Evolutionary conservation across 2,113 vertebrate species (phyloP), one percentile per base, ranked within the genome.

Genomic region (Rostratula benghalensis): DNA sequence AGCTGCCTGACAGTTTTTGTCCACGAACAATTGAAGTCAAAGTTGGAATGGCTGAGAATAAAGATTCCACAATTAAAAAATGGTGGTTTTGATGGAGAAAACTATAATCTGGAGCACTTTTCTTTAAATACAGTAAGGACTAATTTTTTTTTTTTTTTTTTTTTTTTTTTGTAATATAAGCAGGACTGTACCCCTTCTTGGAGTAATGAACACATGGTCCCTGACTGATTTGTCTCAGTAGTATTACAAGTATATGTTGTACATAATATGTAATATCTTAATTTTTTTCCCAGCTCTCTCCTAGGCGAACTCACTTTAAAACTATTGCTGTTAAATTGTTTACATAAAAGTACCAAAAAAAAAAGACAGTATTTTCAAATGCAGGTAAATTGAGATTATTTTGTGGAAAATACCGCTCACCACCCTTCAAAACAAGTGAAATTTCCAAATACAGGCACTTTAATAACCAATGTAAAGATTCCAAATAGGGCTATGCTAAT

Each of bases 21-120:
- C 76, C 68, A 43, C 2, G 2, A 96, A 83, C 93, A 94, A 90
- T 46, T 90, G 76, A 92, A 92, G 74, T 90, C 96, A 94, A 90
- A 90, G 57, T 92, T 93, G 61, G 64, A 94, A 86, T 45, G 70
- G 90, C 92, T 89, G 51, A 94, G 91, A 92, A 97, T 50, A 37
- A 63, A 93, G 81, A 56, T 83, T 92, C 51, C 74, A 88, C 80
- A 46, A 91, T 61, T 86, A 63, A 90, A 95, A 71, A 77, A 74
- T 21, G 31, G 41, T 27, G 15, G 60, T 53, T 80, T 82, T 56
- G 75, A 37, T 54, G 70, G 35, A 85, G 46, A 53, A 67, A 88
- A 68, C 59, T 56, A 23, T 45, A 39, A 61, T 57, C 59, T 81
- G 21, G 28, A 67, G 31, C 50, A 57, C n/a, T 70, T 63, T 64